A percentile compares a stretch with the other conserved stretches of the same genome.
These are phyloP conservation scores for Agriopis aurantiaria DNA, from an alignment of 2,888 invertebrate genomes.

Conservation along the genomic window DNA sequence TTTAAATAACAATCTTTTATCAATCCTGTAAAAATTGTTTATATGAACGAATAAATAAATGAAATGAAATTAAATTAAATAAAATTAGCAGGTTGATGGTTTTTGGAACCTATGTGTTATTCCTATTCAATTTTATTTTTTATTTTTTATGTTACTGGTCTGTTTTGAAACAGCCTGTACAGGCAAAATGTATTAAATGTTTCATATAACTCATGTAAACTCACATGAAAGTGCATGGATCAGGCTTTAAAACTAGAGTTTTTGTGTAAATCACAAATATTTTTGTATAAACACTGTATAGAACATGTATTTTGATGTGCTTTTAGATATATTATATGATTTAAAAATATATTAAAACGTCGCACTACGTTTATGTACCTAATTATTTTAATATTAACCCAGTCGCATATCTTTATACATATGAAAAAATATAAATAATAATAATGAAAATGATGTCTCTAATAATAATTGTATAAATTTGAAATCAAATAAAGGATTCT, in stretches of 20 bases:
- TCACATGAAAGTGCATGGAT: constrained; percentile 66
- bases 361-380: background rate
- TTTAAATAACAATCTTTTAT: too few relatives aligned
- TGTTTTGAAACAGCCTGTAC: background rate
- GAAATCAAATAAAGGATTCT: too few relatives aligned
- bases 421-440: too few relatives aligned
- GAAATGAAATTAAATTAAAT: too few relatives aligned
- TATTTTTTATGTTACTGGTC: background rate
- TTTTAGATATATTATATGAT: constrained; percentile 50
- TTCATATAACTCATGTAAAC: constrained; percentile 1
- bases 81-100: too few relatives aligned
- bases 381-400: background rate
- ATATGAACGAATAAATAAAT: too few relatives aligned
- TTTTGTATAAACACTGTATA: constrained; percentile 42
- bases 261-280: constrained; percentile 52
- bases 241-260: constrained; percentile 73
- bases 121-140: too few relatives aligned
- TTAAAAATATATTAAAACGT: constrained; percentile 2
- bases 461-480: background rate
- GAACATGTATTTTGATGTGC: constrained; percentile 59
- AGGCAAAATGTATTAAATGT: constrained; percentile 2
- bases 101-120: too few relatives aligned
- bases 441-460: background rate
- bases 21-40: too few relatives aligned
- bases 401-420: background rate